These are phyloP conservation scores for Genyomyrus donnyi DNA, from an alignment of 2,113 vertebrate species.

Conservation along the genomic window DNA sequence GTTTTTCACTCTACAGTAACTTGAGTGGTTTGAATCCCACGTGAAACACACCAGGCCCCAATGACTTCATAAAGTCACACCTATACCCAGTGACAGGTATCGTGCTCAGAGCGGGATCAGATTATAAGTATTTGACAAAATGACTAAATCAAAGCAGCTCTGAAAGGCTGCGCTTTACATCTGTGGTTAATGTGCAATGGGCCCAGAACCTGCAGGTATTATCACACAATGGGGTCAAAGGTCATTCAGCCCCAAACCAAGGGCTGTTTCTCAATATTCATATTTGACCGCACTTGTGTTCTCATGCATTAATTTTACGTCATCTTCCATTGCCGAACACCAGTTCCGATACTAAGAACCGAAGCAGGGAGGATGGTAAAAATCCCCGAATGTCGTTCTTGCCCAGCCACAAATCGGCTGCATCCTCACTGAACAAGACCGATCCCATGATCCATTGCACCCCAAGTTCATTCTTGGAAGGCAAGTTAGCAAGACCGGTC, in stretches of 20 bases:
- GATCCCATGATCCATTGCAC: too few species aligned
- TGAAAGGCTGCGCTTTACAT: neutral
- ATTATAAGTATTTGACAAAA: neutral
- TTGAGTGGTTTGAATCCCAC: neutral
- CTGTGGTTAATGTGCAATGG: neutral
- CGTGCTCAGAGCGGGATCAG: neutral
- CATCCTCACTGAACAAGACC: too few species aligned
- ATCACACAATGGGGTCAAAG: neutral
- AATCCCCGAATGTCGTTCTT: too few species aligned
- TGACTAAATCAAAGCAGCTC: neutral
- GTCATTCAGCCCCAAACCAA: neutral
- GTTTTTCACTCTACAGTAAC: neutral
- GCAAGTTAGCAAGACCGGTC: too few species aligned
- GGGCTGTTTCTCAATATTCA: too few species aligned
- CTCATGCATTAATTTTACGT: too few species aligned
- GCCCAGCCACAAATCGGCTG: too few species aligned
- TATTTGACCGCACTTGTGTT: too few species aligned
- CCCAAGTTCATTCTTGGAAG: too few species aligned
- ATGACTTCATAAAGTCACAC: neutral
- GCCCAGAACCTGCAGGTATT: neutral
- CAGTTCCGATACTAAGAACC: too few species aligned
- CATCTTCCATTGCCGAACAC: too few species aligned
- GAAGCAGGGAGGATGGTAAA: too few species aligned
- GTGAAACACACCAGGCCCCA: neutral
- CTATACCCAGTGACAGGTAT: neutral